Conservation (phyloP, 2,113 vertebrate species). For the Petrocephalus microphthalmus region DNA sequence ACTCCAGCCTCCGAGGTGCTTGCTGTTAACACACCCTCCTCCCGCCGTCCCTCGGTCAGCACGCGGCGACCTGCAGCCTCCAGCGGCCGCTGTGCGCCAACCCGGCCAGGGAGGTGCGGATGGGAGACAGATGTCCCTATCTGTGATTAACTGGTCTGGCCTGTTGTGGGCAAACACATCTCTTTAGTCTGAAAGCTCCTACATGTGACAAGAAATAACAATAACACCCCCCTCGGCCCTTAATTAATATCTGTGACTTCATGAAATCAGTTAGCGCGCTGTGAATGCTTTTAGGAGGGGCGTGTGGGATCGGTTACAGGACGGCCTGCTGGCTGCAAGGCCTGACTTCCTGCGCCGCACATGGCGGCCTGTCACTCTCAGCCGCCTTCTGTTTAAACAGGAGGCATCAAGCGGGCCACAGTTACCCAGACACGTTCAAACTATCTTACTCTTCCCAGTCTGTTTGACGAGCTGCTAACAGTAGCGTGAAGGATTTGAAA, state of each 20-base stretch:
- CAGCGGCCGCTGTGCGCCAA: not conserved
- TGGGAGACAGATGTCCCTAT: not conserved
- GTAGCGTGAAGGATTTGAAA: not conserved
- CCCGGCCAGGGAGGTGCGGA: too few relatives aligned
- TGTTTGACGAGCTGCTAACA: not conserved
- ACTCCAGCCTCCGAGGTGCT: constrained; percentile 45
- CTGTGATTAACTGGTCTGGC: constrained; percentile 4
- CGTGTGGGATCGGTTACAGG: not conserved
- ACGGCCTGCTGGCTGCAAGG: not conserved
- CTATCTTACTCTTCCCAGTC: not conserved
- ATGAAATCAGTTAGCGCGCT: not conserved
- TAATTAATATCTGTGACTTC: not conserved
- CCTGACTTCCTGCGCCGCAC: not conserved
- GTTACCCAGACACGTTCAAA: not conserved
- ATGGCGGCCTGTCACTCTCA: not conserved
- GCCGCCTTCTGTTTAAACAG: not conserved
- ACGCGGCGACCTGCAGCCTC: not conserved
- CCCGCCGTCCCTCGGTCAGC: not conserved
- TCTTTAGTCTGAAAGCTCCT: not conserved
- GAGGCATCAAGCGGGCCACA: not conserved
- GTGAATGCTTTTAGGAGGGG: not conserved
- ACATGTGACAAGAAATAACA: not conserved
- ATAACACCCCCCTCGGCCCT: not conserved
- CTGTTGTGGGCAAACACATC: not conserved
- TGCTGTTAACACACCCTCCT: constrained; percentile 35